Base-by-base conservation (phyloP, 2,888 invertebrate genomes). In the Elaeidobius kamerunicus region DNA sequence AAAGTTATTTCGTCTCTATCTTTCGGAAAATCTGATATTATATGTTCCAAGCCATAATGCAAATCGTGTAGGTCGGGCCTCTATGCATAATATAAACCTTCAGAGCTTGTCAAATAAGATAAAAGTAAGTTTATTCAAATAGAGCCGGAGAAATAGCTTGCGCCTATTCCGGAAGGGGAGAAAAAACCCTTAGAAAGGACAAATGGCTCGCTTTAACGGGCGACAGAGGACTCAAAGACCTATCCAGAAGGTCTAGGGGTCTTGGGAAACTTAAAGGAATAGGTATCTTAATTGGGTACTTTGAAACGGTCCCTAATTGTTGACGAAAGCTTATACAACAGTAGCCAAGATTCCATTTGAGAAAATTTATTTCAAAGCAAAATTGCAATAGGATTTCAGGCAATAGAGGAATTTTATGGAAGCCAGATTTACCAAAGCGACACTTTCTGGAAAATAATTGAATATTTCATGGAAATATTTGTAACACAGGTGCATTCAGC, bases 31-130 rank as follows among this genome's bases (percentile, higher is more conserved):
- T 49, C 40, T n/a, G n/a, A n/a, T n/a, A n/a, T 42, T 7, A 11
- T 20, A 19, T 14, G 15, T 20, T 41, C 41, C 12, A 34, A 9
- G 42, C 47, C 38, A 32, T 39, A 38, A 44, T 27, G 50, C 50
- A 42, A 38, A 42, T 40, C 15, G 43, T 38, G 28, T 19, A 38
- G 43, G 38, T 43, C 28, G 42, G 43, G n/a, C n/a, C n/a, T n/a
- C 50, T 43, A 50, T 50, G 50, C 50, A 50, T 50, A 50, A 50
- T 43, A 50, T 50, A 42, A 43, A 43, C 43, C 36, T 50, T 50
- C 38, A n/a, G 18, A 36, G 18, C 28, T 50, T 50, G 50, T 43
- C 50, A 43, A 42, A 50, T 43, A 50, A 50, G 50, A 50, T 43
- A 50, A 50, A 51, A 45, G 40, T 45, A 51, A 51, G 45, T 27